A percentile compares a stretch with the other conserved stretches of the same genome.
Conservation (phyloP, 1,140 invertebrate species). For the Ceratitis capitata region DNA sequence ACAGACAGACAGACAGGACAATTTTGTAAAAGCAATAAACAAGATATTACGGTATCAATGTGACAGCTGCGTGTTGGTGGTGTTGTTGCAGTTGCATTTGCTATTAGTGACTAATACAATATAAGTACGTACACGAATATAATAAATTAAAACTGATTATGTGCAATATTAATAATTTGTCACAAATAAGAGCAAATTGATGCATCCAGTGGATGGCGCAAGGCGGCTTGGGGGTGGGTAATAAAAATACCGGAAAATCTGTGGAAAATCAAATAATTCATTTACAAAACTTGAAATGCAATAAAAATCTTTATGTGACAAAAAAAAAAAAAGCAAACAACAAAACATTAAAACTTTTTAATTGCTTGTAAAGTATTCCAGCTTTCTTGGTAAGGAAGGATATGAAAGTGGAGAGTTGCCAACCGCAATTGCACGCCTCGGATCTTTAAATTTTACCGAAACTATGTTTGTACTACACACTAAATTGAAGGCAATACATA, state of each 20-base stretch:
- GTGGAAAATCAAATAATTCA: neutral
- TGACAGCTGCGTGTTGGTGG: no score
- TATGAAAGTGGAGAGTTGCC: neutral
- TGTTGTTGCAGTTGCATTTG: neutral
- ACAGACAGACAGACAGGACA: neutral
- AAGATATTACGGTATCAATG: neutral
- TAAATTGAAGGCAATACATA: no score
- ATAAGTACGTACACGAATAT: neutral
- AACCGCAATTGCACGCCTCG: no score
- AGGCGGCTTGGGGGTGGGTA: no score
- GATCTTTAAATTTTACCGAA: no score
- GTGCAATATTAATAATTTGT: neutral
- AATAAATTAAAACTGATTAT: slow-evolving; percentile 19
- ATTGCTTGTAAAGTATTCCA: slow-evolving; percentile 4
- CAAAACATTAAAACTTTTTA: neutral
- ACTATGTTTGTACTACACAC: no score
- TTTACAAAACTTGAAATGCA: neutral
- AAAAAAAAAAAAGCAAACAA: no score
- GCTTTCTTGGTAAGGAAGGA: neutral
- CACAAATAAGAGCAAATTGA: neutral
- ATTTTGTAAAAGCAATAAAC: neutral
- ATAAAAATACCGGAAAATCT: no score
- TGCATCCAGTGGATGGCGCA: no score
- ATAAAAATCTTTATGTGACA: slow-evolving; percentile 30
- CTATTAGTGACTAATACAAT: neutral